Evolutionary conservation across 2,797 vertebrate genomes (phyloP), one percentile per base, ranked within the genome.

Genomic region (Buphagus erythrorhynchus): DNA sequence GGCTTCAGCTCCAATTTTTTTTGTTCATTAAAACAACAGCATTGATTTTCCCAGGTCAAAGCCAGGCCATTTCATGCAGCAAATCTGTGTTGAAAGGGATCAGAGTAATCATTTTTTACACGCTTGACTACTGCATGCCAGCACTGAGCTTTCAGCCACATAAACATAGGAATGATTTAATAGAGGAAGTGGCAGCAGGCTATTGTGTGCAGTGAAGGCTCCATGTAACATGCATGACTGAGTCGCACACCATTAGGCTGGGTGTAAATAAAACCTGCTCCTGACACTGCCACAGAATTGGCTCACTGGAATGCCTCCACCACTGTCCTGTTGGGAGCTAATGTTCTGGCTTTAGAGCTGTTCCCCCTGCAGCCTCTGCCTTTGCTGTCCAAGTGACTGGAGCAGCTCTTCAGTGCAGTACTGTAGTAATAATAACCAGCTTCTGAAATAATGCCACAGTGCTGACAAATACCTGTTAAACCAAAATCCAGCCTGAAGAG

Each of bases 31-130:
- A 93, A 97, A 95, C 94, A 94, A 91, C 90, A 96, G 93, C 85
- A 95, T 91, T 97, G 95, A 94, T 96, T 96, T 95, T 97, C 94
- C 90, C 88, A 95, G 96, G 96, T 96, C 95, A 96, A 92, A 94
- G 90, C 77, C 48, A 91, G 93, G 95, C 94, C 92, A 94, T 97
- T 98, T 96, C 92, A 94, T 79, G 74, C 74, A 85, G 91, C 94
- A 96, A 94, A 96, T 94, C 81, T 86, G 28, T 72, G 88, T 93
- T 95, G 95, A 97, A 97, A 96, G 93, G 83, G 96, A 94, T 79
- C 94, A 89, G 89, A 95, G 86, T 96, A 94, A 94, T 95, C 89
- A 96, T 95, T 95, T 96, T 97, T 97, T 92, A 93, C 74, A 97
- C 88, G 91, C 96, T 95, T 96, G 94, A 94, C 86, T 87, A 97